Evolutionary conservation across 2,113 vertebrate genomes (phyloP).

Genomic region (Caloenas nicobarica): DNA sequence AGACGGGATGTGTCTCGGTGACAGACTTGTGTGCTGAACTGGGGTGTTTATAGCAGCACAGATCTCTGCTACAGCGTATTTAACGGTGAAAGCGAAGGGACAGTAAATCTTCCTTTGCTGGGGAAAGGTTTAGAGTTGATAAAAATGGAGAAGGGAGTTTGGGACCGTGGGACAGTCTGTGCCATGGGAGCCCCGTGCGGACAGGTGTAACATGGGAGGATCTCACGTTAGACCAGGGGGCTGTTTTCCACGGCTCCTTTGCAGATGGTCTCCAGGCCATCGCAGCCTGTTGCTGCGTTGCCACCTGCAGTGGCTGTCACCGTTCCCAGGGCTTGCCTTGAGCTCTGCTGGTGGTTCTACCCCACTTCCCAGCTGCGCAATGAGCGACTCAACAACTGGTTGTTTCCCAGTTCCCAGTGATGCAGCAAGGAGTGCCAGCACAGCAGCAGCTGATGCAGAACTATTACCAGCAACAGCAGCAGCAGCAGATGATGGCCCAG

Average conservation of each 20-base stretch:
- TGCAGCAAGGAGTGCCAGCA: constrained; percentile 56
- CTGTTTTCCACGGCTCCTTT: fast-evolving
- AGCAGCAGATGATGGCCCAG: constrained; percentile 75
- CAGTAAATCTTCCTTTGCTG: background rate
- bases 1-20: background rate
- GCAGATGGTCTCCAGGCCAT: background rate
- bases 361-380: constrained; percentile 30
- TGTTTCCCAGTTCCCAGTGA: constrained; percentile 76
- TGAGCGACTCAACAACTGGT: background rate
- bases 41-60: background rate
- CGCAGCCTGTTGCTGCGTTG: background rate
- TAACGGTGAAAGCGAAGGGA: background rate
- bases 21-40: background rate
- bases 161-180: background rate
- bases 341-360: background rate
- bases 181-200: fast-evolving
- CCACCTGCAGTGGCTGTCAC: background rate
- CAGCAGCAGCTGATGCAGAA: constrained; percentile 81
- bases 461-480: constrained; percentile 77
- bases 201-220: background rate
- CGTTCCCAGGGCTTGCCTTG: fast-evolving
- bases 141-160: background rate
- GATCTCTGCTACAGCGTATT: background rate
- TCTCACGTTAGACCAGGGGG: fast-evolving
- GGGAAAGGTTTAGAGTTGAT: background rate